Percentiles rank a stretch among this genome's conserved stretches.
phyloP scores from a whole-genome alignment of 1,140 invertebrate species.

The Neodiprion lecontei region DNA sequence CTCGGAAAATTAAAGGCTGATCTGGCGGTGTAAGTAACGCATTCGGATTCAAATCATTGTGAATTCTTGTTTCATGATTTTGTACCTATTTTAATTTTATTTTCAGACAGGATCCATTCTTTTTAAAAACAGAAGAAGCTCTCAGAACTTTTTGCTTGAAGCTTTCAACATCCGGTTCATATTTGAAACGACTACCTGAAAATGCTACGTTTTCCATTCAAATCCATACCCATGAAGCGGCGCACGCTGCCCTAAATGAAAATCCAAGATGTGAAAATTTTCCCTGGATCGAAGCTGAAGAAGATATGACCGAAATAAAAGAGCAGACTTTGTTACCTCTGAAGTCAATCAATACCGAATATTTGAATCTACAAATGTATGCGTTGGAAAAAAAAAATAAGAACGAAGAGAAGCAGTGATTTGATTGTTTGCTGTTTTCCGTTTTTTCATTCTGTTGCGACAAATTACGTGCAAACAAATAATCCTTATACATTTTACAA shows the following conservation, averaged over 20 bases:
- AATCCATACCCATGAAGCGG: conserved; percentile 64
- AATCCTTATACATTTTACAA: no score
- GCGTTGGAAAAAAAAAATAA: conserved; percentile 35
- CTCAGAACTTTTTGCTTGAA: conserved; percentile 66
- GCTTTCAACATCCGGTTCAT: conserved; percentile 56
- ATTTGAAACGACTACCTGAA: conserved; percentile 61
- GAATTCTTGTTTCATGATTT: conserved; percentile 11
- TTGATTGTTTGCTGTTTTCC: no score
- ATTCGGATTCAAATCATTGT: no score
- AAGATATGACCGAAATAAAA: conserved; percentile 35
- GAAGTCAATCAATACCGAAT: conserved; percentile 46
- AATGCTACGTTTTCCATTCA: conserved; percentile 64
- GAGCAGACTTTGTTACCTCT: conserved; percentile 45
- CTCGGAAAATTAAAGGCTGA: conserved; percentile 47
- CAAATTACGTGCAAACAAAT: no score
- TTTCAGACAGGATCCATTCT: conserved; percentile 63
- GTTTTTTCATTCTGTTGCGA: no score
- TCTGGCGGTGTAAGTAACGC: conserved; percentile 40
- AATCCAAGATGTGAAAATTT: conserved; percentile 64
- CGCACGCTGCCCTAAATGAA: conserved; percentile 56
- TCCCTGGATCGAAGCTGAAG: conserved; percentile 60
- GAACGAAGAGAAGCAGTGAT: conserved; percentile 9
- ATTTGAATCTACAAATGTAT: conserved; percentile 49
- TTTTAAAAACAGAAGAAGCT: conserved; percentile 66
- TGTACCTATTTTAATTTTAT: neutral